A percentile compares a stretch with the other conserved stretches of the same genome.
These are phyloP conservation scores for Sylvilagus bachmani DNA, from an alignment of 2,113 vertebrate species.

Conservation along the genomic window DNA sequence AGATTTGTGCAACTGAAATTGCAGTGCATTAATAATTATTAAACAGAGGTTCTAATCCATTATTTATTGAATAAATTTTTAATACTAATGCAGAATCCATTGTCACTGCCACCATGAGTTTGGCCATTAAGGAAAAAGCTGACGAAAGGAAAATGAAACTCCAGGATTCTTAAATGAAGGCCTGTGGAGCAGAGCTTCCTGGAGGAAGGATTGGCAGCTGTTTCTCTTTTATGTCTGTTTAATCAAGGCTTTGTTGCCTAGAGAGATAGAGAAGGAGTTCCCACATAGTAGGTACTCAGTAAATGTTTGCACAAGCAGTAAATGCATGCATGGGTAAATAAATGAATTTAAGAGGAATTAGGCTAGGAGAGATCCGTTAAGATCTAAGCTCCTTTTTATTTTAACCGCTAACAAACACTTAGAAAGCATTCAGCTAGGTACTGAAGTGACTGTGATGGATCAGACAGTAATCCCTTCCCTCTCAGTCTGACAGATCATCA, in stretches of 20 bases:
- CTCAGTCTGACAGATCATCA: conserved; percentile 33
- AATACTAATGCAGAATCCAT: conserved; percentile 85
- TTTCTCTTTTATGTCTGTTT: conserved; percentile 64
- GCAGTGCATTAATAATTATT: conserved; percentile 85
- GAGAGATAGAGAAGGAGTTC: neutral
- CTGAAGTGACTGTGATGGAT: neutral
- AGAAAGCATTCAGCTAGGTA: neutral
- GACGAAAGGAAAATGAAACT: conserved; percentile 77
- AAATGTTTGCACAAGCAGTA: conserved; percentile 55
- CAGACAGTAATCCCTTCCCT: conserved; percentile 6
- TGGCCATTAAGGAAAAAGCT: conserved; percentile 84
- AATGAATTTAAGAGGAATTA: conserved; percentile 67
- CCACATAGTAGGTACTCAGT: conserved; percentile 72
- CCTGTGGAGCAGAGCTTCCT: conserved; percentile 68
- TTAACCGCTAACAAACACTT: conserved; percentile 61
- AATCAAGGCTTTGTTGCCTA: conserved; percentile 70
- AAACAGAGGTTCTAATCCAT: conserved; percentile 85
- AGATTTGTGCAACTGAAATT: conserved; percentile 82
- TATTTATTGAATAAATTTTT: conserved; percentile 86
- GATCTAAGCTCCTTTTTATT: conserved; percentile 51
- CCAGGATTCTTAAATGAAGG: conserved; percentile 66
- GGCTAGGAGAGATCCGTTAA: conserved; percentile 48
- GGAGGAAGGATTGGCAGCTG: conserved; percentile 64
- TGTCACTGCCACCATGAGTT: conserved; percentile 83
- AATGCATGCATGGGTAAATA: conserved; percentile 47